Percentiles rank a stretch among this genome's conserved stretches.
Conservation (phyloP, 1,140 invertebrate species). For the Ips nitidus region DNA sequence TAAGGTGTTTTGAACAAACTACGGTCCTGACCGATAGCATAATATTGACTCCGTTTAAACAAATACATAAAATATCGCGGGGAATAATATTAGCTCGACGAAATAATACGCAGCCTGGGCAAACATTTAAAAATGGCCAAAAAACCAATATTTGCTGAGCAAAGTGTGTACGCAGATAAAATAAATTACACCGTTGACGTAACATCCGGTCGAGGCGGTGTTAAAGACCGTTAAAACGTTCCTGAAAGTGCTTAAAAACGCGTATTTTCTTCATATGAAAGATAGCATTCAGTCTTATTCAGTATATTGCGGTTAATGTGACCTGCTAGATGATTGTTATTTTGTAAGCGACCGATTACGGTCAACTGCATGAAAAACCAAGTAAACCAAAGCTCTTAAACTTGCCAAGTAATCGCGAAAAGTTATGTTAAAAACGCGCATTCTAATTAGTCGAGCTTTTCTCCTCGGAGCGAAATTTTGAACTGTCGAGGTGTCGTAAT, state of each 20-base stretch:
- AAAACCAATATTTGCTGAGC: slow-evolving; percentile 43
- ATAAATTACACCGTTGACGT: slow-evolving; percentile 23
- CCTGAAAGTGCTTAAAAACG: not conserved
- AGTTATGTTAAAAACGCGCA: too few relatives aligned
- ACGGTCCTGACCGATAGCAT: too few relatives aligned
- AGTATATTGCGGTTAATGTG: too few relatives aligned
- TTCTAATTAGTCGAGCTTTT: too few relatives aligned
- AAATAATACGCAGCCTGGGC: slow-evolving; percentile 48
- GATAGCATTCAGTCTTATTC: too few relatives aligned
- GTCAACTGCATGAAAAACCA: too few relatives aligned
- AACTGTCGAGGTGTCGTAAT: not conserved
- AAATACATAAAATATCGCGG: slow-evolving; percentile 17
- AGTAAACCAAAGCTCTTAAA: too few relatives aligned
- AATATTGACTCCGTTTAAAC: not conserved
- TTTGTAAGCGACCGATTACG: too few relatives aligned
- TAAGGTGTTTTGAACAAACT: too few relatives aligned
- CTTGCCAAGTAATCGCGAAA: too few relatives aligned
- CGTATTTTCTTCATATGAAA: too few relatives aligned
- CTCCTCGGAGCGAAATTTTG: not conserved
- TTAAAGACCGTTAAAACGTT: slow-evolving; percentile 3
- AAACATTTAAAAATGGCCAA: slow-evolving; percentile 46
- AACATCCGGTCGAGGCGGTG: slow-evolving; percentile 6
- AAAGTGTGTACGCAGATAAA: slow-evolving; percentile 26
- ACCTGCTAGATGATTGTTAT: too few relatives aligned
- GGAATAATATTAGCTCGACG: slow-evolving; percentile 42